Evolutionary conservation across 2,797 vertebrate genomes (phyloP).

Genomic region (Iguana delicatissima): DNA sequence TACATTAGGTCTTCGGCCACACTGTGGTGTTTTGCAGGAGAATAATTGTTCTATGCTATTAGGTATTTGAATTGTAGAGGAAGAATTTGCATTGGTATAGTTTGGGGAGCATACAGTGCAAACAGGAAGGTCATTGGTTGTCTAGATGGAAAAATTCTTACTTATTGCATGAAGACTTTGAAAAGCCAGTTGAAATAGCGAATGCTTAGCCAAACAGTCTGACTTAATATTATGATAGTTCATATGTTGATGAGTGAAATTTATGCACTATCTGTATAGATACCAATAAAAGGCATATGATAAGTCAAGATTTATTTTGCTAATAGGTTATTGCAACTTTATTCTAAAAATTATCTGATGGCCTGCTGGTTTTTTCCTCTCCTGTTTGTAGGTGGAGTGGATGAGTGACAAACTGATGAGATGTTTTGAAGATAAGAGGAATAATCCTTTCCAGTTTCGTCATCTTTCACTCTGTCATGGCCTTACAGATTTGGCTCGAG

Average conservation of each 20-base stretch:
- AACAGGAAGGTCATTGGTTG: background rate
- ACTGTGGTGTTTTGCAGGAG: background rate
- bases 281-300: background rate
- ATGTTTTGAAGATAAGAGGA: constrained; percentile 99
- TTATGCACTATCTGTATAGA: background rate
- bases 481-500: constrained; percentile 93
- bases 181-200: background rate
- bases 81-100: fast-evolving
- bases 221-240: background rate
- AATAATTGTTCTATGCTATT: background rate
- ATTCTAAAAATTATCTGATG: background rate
- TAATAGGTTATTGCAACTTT: background rate
- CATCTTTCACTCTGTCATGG: constrained; percentile 96
- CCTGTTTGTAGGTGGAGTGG: constrained; percentile 91
- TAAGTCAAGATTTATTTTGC: background rate
- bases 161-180: background rate
- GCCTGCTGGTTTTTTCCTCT: background rate
- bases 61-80: background rate
- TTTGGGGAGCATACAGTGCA: background rate
- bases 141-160: background rate
- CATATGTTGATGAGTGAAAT: background rate
- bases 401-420: constrained; percentile 99
- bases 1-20: background rate
- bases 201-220: background rate
- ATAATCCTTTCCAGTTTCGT: constrained; percentile 98